phyloP scores from a whole-genome alignment of 2,113 vertebrate species.

The Xiphophorus maculatus region DNA sequence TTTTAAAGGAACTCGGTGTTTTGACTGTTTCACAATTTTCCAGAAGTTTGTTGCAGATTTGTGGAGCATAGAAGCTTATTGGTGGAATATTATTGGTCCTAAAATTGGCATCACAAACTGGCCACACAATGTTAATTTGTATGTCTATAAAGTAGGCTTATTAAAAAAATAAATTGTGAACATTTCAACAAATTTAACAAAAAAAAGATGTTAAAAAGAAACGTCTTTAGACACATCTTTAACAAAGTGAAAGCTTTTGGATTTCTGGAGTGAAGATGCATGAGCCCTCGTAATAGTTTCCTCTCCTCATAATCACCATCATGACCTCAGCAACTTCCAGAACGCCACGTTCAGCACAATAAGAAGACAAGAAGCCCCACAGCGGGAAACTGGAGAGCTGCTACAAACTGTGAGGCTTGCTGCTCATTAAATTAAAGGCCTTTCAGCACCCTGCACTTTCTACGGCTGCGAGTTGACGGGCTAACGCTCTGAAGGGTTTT shows the following conservation, averaged over 20 bases:
- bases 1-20: no score
- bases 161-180: background rate
- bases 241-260: conserved; percentile 6
- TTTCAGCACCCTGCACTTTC: background rate
- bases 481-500: background rate
- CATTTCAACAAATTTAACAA: background rate
- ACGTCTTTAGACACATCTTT: background rate
- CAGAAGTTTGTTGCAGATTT: no score
- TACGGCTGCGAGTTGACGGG: background rate
- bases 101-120: background rate
- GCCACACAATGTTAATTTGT: background rate
- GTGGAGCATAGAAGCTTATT: no score
- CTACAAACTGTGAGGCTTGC: background rate
- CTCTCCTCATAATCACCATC: conserved; percentile 19
- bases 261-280: conserved; percentile 11
- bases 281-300: background rate
- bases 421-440: conserved; percentile 21
- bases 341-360: conserved; percentile 39
- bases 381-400: conserved; percentile 1
- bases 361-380: conserved; percentile 29
- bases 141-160: background rate
- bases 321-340: conserved; percentile 38
- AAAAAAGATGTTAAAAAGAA: background rate
- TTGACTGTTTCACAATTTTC: no score
- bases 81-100: background rate